A percentile compares a stretch with the other conserved stretches of the same genome.
These are phyloP conservation scores for Gortyna flavago DNA, from an alignment of 2,888 invertebrate species.

Conservation along the genomic window DNA sequence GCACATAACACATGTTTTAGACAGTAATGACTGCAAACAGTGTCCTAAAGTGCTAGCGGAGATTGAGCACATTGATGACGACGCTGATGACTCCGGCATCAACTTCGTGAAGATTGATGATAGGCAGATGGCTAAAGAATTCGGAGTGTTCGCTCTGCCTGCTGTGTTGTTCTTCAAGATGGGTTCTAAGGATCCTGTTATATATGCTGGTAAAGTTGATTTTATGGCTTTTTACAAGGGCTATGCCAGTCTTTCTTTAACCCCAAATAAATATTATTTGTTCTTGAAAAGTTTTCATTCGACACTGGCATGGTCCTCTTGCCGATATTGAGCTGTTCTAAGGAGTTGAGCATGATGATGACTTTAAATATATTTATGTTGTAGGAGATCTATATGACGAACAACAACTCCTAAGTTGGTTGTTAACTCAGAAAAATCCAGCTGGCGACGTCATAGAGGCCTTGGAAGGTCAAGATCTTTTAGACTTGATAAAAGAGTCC, in stretches of 20 bases:
- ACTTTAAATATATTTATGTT: neutral
- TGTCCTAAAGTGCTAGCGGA: constrained; percentile 96
- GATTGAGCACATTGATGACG: constrained; percentile 98
- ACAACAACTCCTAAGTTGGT: constrained; percentile 96
- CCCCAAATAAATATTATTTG: no score
- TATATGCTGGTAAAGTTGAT: constrained; percentile 93
- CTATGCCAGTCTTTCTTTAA: neutral
- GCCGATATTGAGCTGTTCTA: neutral
- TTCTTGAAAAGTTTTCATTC: no score
- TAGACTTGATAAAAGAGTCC: constrained; percentile 94
- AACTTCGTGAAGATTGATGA: constrained; percentile 98
- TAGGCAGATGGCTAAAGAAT: constrained; percentile 95
- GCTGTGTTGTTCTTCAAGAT: constrained; percentile 97
- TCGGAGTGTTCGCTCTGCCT: constrained; percentile 97
- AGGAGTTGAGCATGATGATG: neutral
- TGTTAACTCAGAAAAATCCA: constrained; percentile 97
- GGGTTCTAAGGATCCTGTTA: constrained; percentile 96
- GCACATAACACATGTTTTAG: constrained; percentile 91
- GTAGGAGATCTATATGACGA: constrained; percentile 96
- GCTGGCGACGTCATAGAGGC: constrained; percentile 97
- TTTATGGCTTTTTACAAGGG: neutral
- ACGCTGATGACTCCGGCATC: constrained; percentile 96
- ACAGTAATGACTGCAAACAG: constrained; percentile 98
- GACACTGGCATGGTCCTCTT: neutral
- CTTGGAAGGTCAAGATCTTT: constrained; percentile 94